Evolutionary conservation across 2,888 invertebrate genomes (phyloP).

Genomic region (Napeogenes sylphis): DNA sequence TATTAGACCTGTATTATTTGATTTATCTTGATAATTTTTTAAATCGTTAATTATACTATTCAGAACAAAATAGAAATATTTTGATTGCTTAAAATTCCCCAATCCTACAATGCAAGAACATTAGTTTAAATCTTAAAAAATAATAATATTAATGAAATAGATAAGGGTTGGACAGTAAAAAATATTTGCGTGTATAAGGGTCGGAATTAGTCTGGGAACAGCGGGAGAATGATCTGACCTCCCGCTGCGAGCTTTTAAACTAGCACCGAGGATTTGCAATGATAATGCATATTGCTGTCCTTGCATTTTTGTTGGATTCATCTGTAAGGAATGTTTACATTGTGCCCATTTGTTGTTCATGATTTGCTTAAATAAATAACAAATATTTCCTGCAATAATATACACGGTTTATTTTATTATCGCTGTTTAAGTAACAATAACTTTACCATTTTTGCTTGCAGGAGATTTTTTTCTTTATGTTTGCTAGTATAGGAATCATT

Average conservation of each 20-base stretch:
- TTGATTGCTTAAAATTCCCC: too few species aligned
- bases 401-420: neutral
- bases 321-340: conserved; percentile 1
- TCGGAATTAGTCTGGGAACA: conserved; percentile 47
- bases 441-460: neutral
- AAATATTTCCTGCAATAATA: too few species aligned
- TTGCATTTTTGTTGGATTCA: conserved; percentile 5
- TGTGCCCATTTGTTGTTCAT: neutral
- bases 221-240: conserved; percentile 40
- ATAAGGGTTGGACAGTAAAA: conserved; percentile 24
- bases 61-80: too few species aligned
- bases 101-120: too few species aligned
- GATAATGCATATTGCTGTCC: conserved; percentile 26
- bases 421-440: neutral
- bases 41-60: too few species aligned
- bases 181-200: conserved; percentile 29
- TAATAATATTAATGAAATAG: conserved; percentile 22
- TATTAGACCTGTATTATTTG: too few species aligned
- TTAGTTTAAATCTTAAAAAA: neutral
- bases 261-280: conserved; percentile 26
- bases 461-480: neutral
- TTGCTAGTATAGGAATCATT: neutral
- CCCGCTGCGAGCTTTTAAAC: conserved; percentile 31
- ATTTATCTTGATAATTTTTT: too few species aligned
- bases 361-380: neutral